Evolutionary conservation across 1,140 invertebrate genomes (phyloP), one percentile per base, ranked within the genome.

Genomic region (Papilio dardanus): DNA sequence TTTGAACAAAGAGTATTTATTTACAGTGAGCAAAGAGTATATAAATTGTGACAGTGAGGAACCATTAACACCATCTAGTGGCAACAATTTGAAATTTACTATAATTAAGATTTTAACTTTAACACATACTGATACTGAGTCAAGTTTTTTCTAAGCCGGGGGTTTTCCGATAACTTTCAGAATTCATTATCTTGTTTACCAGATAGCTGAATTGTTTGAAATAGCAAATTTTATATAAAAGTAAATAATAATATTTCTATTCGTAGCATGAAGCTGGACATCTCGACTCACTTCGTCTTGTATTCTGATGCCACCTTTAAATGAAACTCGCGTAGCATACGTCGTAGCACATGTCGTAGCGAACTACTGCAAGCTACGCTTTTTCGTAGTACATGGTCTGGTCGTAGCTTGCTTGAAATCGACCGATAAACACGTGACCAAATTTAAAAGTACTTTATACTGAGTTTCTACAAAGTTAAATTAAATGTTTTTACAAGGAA

Each of bases 301-400:
- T 37, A 37, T 37, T 71, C 40, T 24, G 35, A 42, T 42, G 21
- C 68, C 16, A 12, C 5, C 28, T 46, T 71, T 54, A 58, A 28
- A 71, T 71, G 69, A 35, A 71, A 50, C 42, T 71, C 46, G 68
- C 68, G 69, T 71, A 71, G 69, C 42, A 50, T 16, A 46, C 19
- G 69, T 71, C 67, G 69, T 71, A 71, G 69, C 68, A 40, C 68
- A 28, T 46, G 68, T 71, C 37, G 68, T 71, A 71, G 37, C n/a
- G n/a, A n/a, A n/a, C n/a, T n/a, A n/a, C n/a, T n/a, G n/a, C 69
- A 50, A 28, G 28, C 42, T 54, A 54, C 42, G 42, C 30, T n/a
- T 37, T 46, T 16, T 71, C 28, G 42, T 50, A 50, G 33, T 3
- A 35, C 35, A 68, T 28, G 35, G 7, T 71, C 24, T 46, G 68